phyloP scores from a whole-genome alignment of 1,140 invertebrate species.

The Brachionus calyciflorus region DNA sequence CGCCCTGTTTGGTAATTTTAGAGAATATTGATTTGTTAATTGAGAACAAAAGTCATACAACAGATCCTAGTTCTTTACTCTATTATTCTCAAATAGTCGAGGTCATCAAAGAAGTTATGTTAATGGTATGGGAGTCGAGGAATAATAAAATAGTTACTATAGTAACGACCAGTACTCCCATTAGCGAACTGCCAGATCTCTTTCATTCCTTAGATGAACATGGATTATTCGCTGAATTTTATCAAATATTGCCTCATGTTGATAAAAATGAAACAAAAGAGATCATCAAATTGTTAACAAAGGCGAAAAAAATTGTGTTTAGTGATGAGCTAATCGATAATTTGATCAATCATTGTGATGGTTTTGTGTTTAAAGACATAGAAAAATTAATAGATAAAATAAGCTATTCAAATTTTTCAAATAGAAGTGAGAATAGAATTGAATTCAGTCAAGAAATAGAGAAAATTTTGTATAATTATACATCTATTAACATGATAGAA shows the following conservation, averaged over 20 bases:
- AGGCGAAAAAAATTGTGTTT: background rate
- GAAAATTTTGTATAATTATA: conserved; percentile 27
- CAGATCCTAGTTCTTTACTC: conserved; percentile 13
- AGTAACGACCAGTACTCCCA: background rate
- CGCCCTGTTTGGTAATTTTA: background rate
- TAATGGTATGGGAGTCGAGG: background rate
- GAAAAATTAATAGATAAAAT: conserved; percentile 34
- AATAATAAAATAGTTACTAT: background rate
- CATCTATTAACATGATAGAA: conserved; percentile 6
- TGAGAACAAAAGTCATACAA: background rate
- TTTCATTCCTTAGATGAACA: conserved; percentile 41
- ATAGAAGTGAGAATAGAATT: background rate
- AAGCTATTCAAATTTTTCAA: conserved; percentile 1
- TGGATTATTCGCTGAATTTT: conserved; percentile 18
- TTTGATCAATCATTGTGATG: background rate
- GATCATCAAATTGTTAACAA: background rate
- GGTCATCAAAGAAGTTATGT: background rate
- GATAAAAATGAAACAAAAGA: background rate
- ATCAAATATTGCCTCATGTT: background rate
- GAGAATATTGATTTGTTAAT: conserved; percentile 43
- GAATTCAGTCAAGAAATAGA: background rate
- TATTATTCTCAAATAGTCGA: conserved; percentile 41
- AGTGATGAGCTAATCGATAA: conserved; percentile 1
- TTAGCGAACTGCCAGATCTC: background rate
- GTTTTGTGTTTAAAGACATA: conserved; percentile 29